Percentiles rank a stretch among this genome's conserved stretches.
Conservation (phyloP, 2,888 invertebrate genomes). For the Brachylomia viminalis region DNA sequence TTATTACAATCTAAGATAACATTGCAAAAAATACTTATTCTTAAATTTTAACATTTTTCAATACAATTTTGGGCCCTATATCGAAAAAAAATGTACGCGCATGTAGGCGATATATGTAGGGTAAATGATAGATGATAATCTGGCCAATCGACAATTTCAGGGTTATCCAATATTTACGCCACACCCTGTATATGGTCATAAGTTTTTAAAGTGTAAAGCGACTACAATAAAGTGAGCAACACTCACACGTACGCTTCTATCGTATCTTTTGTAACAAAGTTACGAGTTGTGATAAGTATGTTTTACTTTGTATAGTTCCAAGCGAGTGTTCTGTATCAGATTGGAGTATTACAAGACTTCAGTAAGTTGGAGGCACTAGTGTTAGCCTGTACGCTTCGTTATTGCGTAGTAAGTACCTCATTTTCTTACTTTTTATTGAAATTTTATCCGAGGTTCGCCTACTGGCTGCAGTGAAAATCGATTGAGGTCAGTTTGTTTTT, state of each 20-base stretch:
- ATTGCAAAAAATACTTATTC: no score
- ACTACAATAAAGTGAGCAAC: constrained; percentile 20
- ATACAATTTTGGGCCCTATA: no score
- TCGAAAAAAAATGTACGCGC: no score
- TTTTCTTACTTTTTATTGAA: neutral
- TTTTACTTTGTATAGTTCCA: constrained; percentile 36
- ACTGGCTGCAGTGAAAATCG: neutral
- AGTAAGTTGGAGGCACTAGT: neutral
- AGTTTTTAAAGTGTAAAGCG: constrained; percentile 17
- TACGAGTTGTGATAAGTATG: constrained; percentile 20
- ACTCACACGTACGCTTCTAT: neutral
- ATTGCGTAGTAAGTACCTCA: neutral
- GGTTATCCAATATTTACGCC: no score
- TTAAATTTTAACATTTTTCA: no score
- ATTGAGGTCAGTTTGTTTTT: neutral
- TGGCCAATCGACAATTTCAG: no score
- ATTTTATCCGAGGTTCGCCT: neutral
- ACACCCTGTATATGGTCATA: no score
- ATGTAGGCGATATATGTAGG: no score
- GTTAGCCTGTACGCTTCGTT: neutral
- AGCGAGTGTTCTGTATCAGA: constrained; percentile 23
- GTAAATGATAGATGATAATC: no score
- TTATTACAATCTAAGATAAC: no score
- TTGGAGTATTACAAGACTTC: constrained; percentile 7
- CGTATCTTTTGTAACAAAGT: constrained; percentile 19